Evolutionary conservation across 1,140 invertebrate genomes (phyloP), one percentile per base, ranked within the genome.

Genomic region (Papilio aristodemus): DNA sequence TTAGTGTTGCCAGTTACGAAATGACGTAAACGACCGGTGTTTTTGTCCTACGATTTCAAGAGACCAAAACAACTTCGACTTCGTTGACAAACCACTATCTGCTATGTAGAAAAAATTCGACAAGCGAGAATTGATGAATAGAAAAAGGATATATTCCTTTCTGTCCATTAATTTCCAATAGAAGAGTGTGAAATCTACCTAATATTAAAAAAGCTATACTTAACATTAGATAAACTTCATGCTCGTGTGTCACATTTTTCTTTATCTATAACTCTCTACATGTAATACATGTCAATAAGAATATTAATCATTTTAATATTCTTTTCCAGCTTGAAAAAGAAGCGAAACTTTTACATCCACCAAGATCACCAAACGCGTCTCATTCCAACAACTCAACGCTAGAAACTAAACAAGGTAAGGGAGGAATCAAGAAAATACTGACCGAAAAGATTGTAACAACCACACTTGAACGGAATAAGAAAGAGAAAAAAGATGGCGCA

Each of bases 401-500:
- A 9, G 91, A 92, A 76, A 87, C 89, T 0, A 87, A 90, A 84
- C 78, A 86, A 41, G 67, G 79, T n/a, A 90, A 87, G 71, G 79
- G 82, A 22, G 90, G 87, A 6, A 92, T 92, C 59, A 92, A 92
- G 72, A 92, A 92, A 73, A 92, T 91, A 25, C 86, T 92, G 54
- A 84, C 89, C 37, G 89, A 92, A 19, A 92, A 92, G 59, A 92
- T 92, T 1, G 88, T 89, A 14, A 86, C 88, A 7, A 87, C 86
- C 14, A 87, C 87, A 6, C 76, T 92, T 7, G 91, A 92, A 75
- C 85, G 92, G 84, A 82, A 90, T 77, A 81, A 93, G 86, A 78
- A 93, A 91, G 68, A 92, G 89, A 82, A 92, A 91, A 85, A 92
- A 92, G 80, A 93, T 77, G 69, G 85, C 84, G 10, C 90, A 80